These are phyloP conservation scores for Melanchra persicariae DNA, from an alignment of 2,888 invertebrate genomes.

Conservation along the genomic window DNA sequence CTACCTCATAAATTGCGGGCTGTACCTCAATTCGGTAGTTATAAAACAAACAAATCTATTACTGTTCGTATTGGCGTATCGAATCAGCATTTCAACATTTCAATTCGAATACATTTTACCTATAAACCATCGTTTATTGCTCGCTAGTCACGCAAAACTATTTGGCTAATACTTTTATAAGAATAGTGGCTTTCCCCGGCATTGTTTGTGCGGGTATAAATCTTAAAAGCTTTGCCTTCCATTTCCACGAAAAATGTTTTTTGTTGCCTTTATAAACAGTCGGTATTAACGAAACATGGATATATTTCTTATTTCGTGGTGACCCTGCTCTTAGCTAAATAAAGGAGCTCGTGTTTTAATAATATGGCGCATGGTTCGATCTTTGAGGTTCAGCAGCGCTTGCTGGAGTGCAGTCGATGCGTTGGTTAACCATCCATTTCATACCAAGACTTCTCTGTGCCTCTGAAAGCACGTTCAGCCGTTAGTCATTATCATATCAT, in stretches of 20 bases:
- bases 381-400: no score
- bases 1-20: slow-evolving; percentile 2
- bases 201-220: slow-evolving; percentile 24
- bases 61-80: slow-evolving; percentile 25
- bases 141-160: slow-evolving; percentile 49
- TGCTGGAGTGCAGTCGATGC: no score
- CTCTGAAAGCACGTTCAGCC: no score
- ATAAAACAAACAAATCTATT: slow-evolving; percentile 49
- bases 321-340: no score
- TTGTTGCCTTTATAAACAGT: not conserved
- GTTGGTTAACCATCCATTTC: no score
- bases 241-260: slow-evolving; percentile 26
- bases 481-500: no score
- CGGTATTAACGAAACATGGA: not conserved
- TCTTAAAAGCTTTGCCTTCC: slow-evolving; percentile 14
- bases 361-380: no score
- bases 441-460: no score
- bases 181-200: slow-evolving; percentile 2
- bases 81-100: slow-evolving; percentile 44
- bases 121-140: slow-evolving; percentile 47
- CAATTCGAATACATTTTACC: slow-evolving; percentile 45
- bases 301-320: slow-evolving; percentile 1
- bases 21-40: slow-evolving; percentile 2
- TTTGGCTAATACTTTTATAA: slow-evolving; percentile 40
- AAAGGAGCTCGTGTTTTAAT: no score